Conservation (phyloP, 1,140 invertebrate genomes). For the Trachymyrmex septentrionalis region DNA sequence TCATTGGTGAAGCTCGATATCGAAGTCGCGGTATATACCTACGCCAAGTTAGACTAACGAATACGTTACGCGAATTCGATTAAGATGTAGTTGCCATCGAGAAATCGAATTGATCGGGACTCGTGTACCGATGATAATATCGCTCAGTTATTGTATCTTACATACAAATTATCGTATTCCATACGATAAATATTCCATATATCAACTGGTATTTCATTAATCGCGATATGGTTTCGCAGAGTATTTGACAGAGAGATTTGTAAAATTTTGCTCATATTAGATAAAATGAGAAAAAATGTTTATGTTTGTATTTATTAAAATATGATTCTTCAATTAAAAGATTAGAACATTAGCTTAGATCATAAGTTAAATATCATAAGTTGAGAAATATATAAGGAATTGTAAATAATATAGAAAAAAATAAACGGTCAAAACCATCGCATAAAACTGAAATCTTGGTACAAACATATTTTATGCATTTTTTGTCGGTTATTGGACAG, state of each 20-base stretch:
- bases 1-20: conserved; percentile 65
- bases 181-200: background rate
- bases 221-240: background rate
- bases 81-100: conserved; percentile 53
- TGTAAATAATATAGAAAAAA: background rate
- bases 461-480: no score
- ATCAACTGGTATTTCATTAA: background rate
- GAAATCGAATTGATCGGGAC: conserved; percentile 57
- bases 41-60: conserved; percentile 59
- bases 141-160: background rate
- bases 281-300: background rate
- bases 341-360: background rate
- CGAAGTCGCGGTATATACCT: conserved; percentile 55
- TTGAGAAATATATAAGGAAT: background rate
- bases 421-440: background rate
- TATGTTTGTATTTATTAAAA: background rate
- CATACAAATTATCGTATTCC: background rate
- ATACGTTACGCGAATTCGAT: conserved; percentile 66
- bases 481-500: no score
- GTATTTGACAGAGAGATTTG: background rate
- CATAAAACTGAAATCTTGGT: background rate
- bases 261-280: background rate
- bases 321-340: background rate
- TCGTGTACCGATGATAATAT: conserved; percentile 13
- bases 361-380: background rate